Evolutionary conservation across 1,140 invertebrate genomes (phyloP).

Genomic region (Trypoxylus dichotomus): DNA sequence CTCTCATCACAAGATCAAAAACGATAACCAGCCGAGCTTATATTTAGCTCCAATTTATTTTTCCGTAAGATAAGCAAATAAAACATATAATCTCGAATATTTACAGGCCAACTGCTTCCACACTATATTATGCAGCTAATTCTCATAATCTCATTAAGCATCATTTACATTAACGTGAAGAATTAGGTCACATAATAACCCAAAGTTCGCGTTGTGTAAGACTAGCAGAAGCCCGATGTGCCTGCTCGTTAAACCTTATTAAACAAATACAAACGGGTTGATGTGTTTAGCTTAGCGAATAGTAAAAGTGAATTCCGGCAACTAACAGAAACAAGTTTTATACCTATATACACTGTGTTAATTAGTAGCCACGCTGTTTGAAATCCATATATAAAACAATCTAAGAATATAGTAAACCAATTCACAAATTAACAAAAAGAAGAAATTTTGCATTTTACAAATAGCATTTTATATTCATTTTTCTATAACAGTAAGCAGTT

Average conservation of each 20-base stretch:
- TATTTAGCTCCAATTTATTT: neutral
- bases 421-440: no score
- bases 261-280: neutral
- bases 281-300: neutral
- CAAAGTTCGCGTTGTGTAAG: conserved; percentile 6
- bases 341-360: no score
- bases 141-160: conserved; percentile 11
- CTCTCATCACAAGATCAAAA: no score
- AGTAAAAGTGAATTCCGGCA: neutral
- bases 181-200: conserved; percentile 14
- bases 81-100: neutral
- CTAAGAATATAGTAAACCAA: no score
- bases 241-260: conserved; percentile 10
- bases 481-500: no score
- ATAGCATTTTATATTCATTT: no score
- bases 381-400: no score
- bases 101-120: neutral
- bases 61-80: neutral
- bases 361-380: no score
- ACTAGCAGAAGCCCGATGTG: neutral
- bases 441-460: no score
- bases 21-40: neutral
- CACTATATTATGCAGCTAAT: neutral
- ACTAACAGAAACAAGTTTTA: no score
- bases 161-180: conserved; percentile 4